Conservation (phyloP, 2,113 vertebrate species). For the Nesogale talazaci region DNA sequence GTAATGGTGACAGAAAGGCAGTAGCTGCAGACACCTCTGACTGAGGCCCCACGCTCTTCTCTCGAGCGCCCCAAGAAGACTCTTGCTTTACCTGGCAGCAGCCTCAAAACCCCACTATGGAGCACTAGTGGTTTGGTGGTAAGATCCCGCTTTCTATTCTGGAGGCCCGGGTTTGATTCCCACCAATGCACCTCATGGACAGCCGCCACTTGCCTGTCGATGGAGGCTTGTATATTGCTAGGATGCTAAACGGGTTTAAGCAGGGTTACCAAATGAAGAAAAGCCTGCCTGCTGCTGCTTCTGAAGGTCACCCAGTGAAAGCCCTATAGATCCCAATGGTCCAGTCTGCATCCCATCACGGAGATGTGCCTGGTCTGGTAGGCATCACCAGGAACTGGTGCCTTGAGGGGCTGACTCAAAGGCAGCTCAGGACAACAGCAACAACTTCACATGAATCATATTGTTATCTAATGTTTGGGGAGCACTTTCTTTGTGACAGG, state of each 20-base stretch:
- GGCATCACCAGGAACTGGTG: neutral
- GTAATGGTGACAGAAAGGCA: neutral
- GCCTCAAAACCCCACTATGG: no score
- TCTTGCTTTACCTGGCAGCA: neutral
- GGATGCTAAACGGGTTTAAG: neutral
- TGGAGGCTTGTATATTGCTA: neutral
- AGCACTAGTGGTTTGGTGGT: no score
- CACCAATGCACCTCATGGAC: neutral
- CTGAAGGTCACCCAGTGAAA: neutral
- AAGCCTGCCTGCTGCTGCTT: neutral
- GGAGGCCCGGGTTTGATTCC: no score
- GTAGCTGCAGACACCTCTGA: rapidly evolving
- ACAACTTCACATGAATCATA: neutral
- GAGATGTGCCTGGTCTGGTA: neutral
- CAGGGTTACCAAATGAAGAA: neutral
- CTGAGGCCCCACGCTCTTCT: rapidly evolving
- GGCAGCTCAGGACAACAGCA: neutral
- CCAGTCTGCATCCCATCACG: neutral
- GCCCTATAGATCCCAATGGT: neutral
- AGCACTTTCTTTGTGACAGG: neutral
- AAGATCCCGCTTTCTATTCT: no score
- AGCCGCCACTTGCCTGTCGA: neutral
- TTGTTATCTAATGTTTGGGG: neutral
- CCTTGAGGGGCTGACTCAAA: neutral
- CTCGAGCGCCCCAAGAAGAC: rapidly evolving